These are phyloP conservation scores for Latheticus oryzae DNA, from an alignment of 2,888 invertebrate species.

Conservation along the genomic window DNA sequence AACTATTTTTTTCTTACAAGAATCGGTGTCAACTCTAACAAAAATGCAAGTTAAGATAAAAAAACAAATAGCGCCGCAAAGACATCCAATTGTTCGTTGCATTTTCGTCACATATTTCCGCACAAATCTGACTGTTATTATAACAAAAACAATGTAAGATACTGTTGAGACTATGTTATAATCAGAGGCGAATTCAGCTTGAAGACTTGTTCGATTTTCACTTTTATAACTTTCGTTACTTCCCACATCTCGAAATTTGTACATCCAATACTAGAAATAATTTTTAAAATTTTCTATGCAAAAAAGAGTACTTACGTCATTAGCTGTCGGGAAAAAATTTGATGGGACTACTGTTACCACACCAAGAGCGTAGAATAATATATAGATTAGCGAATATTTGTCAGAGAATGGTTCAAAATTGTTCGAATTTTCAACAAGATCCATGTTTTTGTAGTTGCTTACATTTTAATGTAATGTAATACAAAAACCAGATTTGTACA, in stretches of 20 bases:
- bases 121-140: conserved; percentile 25
- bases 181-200: conserved; percentile 35
- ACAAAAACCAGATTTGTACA: too few species aligned
- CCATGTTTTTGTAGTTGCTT: too few species aligned
- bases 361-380: conserved; percentile 13
- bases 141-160: conserved; percentile 27
- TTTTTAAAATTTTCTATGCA: too few species aligned
- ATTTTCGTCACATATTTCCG: conserved; percentile 19
- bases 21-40: conserved; percentile 36
- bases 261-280: conserved; percentile 42
- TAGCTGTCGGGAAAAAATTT: conserved; percentile 9
- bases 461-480: too few species aligned
- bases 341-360: neutral
- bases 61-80: conserved; percentile 22
- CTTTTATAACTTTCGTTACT: conserved; percentile 12
- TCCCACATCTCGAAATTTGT: conserved; percentile 40
- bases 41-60: conserved; percentile 30
- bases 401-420: too few species aligned
- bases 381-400: conserved; percentile 1
- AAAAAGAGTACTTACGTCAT: conserved; percentile 16
- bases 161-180: conserved; percentile 37
- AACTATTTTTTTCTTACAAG: conserved; percentile 38
- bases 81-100: conserved; percentile 17
- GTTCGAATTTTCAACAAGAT: too few species aligned
- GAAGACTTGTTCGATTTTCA: conserved; percentile 33